Base-by-base conservation (phyloP, 2,888 invertebrate genomes). In the Dromius quadrimaculatus region DNA sequence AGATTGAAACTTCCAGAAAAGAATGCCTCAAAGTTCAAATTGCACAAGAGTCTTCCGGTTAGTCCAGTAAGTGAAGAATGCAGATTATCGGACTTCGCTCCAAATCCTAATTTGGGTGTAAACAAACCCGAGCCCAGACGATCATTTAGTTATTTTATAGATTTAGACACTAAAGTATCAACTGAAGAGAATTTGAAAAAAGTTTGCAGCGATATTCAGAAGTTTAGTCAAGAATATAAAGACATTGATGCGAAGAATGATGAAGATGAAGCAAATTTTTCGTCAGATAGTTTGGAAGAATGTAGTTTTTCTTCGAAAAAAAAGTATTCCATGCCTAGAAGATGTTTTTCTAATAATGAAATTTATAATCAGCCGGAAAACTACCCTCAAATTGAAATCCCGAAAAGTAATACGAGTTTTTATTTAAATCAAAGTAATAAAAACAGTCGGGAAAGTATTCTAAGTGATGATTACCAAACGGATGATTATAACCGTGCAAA, bases 1-100 rank as follows among this genome's bases (percentile, higher is more conserved):
- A 81, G 82, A 71, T 75, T 82, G 38, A 77, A 80, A 71, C 63
- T 82, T 41, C 81, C 82, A 71, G 81, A 81, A 73, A 50, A 68
- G 32, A 81, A 79, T 13, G 74, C 83, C 77, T 75, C 77, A 66
- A 79, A 82, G 74, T 82, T 80, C 73, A 82, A 83, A 72, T 73
- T 80, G 75, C 79, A 91, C 74, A 92, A 92, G 76, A 92, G 92
- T 2, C 88, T 93, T 74, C 93, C 93, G 0, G 92, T 93, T 0
- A 92, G 92, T 0, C 93, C 93, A 0, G 92, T 93, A 0, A 92
- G 90, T 63, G 93, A 93, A 78, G 92, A 93, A 76, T 79, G 81
- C 22, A 78, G 80, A 62, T 80, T 82, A 73, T 77, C 81, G 0
- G 83, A 83, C 76, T 82, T 79, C 73, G 81, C 73, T 63, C 66